These are phyloP conservation scores for Catostomus latipinnis DNA, from an alignment of 2,797 vertebrate genomes.

Conservation along the genomic window DNA sequence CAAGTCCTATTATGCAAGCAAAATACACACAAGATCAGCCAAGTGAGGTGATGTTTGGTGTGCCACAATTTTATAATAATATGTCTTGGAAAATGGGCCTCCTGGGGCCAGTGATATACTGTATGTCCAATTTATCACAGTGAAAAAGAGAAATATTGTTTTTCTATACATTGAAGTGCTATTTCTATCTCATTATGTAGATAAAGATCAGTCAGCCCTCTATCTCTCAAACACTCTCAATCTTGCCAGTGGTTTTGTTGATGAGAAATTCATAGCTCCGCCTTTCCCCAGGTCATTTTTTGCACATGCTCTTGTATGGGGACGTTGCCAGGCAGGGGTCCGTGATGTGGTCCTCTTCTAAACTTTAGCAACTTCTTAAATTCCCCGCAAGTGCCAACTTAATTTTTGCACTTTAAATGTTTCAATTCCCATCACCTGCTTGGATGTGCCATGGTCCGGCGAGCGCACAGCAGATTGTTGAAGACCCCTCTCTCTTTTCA, in stretches of 20 bases:
- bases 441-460: constrained; percentile 30
- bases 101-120: constrained; percentile 64
- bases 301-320: background rate
- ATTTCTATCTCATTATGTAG: constrained; percentile 25
- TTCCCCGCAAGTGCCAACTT: constrained; percentile 48
- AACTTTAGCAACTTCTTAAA: constrained; percentile 59
- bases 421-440: constrained; percentile 49
- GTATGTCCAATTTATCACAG: constrained; percentile 69
- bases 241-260: constrained; percentile 22
- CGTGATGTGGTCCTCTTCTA: constrained; percentile 41
- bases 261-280: constrained; percentile 26
- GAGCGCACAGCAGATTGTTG: constrained; percentile 20
- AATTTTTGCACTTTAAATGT: constrained; percentile 50
- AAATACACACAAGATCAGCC: constrained; percentile 49
- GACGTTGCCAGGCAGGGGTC: constrained; percentile 37
- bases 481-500: constrained; percentile 31
- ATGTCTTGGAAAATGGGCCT: constrained; percentile 64
- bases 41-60: constrained; percentile 58
- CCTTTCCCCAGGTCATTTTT: constrained; percentile 57
- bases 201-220: constrained; percentile 25
- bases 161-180: constrained; percentile 19
- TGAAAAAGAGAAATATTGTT: constrained; percentile 6
- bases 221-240: constrained; percentile 16
- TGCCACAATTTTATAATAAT: constrained; percentile 55
- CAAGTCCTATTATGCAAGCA: constrained; percentile 61